Evolutionary conservation across 2,888 invertebrate genomes (phyloP), one percentile per base, ranked within the genome.

Genomic region (Pristionchus exspectatus): DNA sequence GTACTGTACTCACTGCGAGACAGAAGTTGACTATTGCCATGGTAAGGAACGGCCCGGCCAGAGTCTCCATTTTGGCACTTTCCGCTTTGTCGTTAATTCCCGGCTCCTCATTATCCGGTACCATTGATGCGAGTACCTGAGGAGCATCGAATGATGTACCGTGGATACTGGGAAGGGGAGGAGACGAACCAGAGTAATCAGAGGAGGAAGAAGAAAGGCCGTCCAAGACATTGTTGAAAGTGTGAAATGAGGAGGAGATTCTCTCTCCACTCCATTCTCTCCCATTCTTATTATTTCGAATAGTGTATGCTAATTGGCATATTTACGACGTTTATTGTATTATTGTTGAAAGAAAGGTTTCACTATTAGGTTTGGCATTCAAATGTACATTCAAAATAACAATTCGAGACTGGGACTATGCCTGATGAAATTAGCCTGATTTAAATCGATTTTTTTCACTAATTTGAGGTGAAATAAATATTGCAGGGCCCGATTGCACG

Each of bases 121-220:
- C 24, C 30, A 16, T 18, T 0, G 81, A n/a, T n/a, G 81, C 81
- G 50, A 81, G 50, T 18, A 72, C 33, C 72, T 72, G 72, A 33
- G 38, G 30, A 30, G 21, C 16, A 24, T 21, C 27, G 9, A 69
- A 2, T 27, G 69, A 69, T 30, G 14, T 7, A 69, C 30, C 30
- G 18, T 24, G 44, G 14, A 72, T 7, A 50, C 44, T 50, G 16
- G 30, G 30, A 33, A 5, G 24, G 24, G 27, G 14, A 33, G 30
- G 21, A 4, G 72, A 81, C 81, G 18, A 24, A 81, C 81, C 81
- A 81, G 81, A n/a, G 81, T 50, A 14, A 81, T n/a, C 44, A 81
- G 81, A 5, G 81, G 27, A 27, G 50, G 27, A n/a, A 81, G 81
- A n/a, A 81, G 44, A n/a, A 50, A 27, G 81, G 50, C 81, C 81